Percentiles rank a stretch among this genome's conserved stretches.
These are phyloP conservation scores for Meteorus cinctellus DNA, from an alignment of 2,888 invertebrate genomes.

Conservation along the genomic window DNA sequence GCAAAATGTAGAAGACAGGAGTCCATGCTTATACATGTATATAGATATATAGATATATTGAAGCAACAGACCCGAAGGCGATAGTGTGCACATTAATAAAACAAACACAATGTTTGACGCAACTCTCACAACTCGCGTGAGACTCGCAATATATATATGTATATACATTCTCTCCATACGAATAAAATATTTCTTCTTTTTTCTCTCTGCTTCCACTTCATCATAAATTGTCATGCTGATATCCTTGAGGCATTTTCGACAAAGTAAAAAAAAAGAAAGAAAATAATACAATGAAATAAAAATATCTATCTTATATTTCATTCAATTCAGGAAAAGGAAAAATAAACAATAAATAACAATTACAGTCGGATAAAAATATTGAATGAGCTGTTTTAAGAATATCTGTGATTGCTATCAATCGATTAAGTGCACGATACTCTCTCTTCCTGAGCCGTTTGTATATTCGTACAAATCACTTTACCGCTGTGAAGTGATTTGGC, in stretches of 20 bases:
- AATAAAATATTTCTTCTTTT: slow-evolving; percentile 6
- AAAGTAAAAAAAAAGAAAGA: background rate
- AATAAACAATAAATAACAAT: background rate
- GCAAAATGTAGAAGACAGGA: slow-evolving; percentile 22
- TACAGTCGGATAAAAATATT: background rate
- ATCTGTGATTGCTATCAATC: background rate
- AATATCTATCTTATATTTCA: background rate
- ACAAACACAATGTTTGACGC: slow-evolving; percentile 72
- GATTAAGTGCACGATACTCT: background rate
- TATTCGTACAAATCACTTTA: background rate
- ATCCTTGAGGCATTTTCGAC: slow-evolving; percentile 39
- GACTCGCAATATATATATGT: background rate
- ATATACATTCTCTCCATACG: background rate
- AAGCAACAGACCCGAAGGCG: slow-evolving; percentile 62
- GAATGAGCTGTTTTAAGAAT: background rate
- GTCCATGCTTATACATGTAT: background rate
- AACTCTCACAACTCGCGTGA: slow-evolving; percentile 39
- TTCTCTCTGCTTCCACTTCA: slow-evolving; percentile 10
- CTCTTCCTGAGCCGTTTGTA: background rate
- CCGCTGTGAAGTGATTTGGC: slow-evolving; percentile 29
- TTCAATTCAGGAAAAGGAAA: background rate
- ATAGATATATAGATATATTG: slow-evolving; percentile 32
- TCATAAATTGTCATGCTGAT: slow-evolving; percentile 28
- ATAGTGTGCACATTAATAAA: slow-evolving; percentile 68
- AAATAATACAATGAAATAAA: background rate